Evolutionary conservation across 2,797 vertebrate species (phyloP).

Genomic region (Choloepus didactylus): DNA sequence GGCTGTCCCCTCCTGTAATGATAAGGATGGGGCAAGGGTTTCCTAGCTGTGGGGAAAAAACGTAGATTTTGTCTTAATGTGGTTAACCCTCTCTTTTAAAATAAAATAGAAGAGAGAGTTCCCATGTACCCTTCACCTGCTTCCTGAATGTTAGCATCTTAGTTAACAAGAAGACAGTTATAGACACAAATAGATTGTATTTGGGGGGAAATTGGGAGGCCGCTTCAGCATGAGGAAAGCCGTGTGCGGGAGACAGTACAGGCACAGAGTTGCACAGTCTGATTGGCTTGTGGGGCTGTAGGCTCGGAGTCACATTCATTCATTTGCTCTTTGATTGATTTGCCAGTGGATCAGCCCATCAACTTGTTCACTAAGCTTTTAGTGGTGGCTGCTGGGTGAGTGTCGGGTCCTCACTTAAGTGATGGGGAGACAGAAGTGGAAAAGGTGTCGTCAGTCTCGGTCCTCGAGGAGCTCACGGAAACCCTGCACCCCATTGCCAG

Average conservation of each 20-base stretch:
- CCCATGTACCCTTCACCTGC: too few relatives aligned
- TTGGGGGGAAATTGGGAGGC: not conserved
- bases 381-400: fast-evolving
- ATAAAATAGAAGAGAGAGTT: not conserved
- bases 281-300: fast-evolving
- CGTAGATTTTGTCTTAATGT: not conserved
- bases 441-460: not conserved
- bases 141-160: fast-evolving
- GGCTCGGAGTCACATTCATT: fast-evolving
- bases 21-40: not conserved
- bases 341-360: fast-evolving
- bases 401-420: fast-evolving
- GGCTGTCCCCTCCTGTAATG: not conserved
- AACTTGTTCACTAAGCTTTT: fast-evolving
- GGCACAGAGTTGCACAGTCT: fast-evolving
- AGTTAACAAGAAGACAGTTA: fast-evolving
- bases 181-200: not conserved
- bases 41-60: fast-evolving
- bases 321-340: fast-evolving
- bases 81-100: not conserved
- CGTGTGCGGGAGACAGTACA: fast-evolving
- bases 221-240: fast-evolving
- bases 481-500: fast-evolving
- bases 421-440: not conserved
- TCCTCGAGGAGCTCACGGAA: fast-evolving